Evolutionary conservation across 1,140 invertebrate species (phyloP), one percentile per base, ranked within the genome.

Genomic region (Triops cancriformis): DNA sequence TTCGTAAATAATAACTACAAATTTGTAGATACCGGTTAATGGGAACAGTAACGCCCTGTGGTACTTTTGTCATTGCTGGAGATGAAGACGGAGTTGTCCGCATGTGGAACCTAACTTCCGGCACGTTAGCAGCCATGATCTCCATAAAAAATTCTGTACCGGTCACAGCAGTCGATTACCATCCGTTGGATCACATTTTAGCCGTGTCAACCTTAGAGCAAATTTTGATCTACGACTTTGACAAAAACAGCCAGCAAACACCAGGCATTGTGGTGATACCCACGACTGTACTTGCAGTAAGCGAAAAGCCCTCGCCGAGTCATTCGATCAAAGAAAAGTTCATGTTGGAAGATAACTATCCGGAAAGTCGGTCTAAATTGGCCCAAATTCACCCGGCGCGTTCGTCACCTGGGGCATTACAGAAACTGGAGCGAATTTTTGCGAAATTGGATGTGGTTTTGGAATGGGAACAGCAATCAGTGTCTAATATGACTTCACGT

Each of bases 391-490:
- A 64, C 51, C 18, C 51, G 2, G 18, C 51, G 6, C 51, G 74
- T 2, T 51, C 43, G 1, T 76, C 26, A 18, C 43, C 75, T 6
- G 26, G 41, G 14, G 64, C 75, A 5, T 28, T 76, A 23, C 42
- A 76, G 14, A 76, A 76, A 51, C 45, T 76, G 42, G 75, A 42
- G 28, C 26, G 75, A 51, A 76, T 76, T 76, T 76, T 76, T 64
- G 26, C 26, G 18, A 76, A 76, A 26, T 18, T 76, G 18, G 75
- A 76, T 76, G 42, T 76, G 28, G 75, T 76, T 5, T 26, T 76
- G 75, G 75, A 26, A 18, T 76, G 75, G 75, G 51, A 64, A 23
- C 51, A 64, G 14, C 51, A 64, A 64, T 64, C 51, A 6, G 2
- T 23, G 23, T 64, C 51, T 23, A 64, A 64, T 14, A 64, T 64